A percentile compares a stretch with the other conserved stretches of the same genome.
Evolutionary conservation across 2,888 invertebrate genomes (phyloP).

Genomic region (Chloroclysta siterata): DNA sequence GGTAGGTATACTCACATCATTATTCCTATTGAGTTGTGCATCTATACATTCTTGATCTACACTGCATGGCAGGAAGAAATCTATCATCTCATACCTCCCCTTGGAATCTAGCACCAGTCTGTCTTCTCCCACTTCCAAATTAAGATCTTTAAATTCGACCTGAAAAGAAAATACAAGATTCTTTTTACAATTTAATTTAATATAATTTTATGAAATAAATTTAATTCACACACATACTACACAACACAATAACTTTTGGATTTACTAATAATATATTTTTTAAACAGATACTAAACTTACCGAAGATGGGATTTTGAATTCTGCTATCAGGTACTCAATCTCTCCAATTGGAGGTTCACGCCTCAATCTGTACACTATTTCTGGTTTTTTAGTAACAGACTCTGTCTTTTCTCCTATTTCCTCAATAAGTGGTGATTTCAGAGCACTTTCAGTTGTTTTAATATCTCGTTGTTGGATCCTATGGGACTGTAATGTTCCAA

Average conservation of each 20-base stretch:
- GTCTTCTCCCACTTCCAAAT: slow-evolving; percentile 90
- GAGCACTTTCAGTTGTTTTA: slow-evolving; percentile 68
- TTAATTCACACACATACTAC: too few relatives aligned
- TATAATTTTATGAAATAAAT: too few relatives aligned
- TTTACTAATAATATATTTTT: too few relatives aligned
- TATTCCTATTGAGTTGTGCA: slow-evolving; percentile 74
- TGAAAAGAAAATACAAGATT: slow-evolving; percentile 50
- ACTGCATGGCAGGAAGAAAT: slow-evolving; percentile 88
- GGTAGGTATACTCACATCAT: slow-evolving; percentile 63
- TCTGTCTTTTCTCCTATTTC: slow-evolving; percentile 75
- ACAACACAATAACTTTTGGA: too few relatives aligned
- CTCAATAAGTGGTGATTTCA: slow-evolving; percentile 84
- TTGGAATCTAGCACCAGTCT: slow-evolving; percentile 88
- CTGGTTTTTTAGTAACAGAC: slow-evolving; percentile 54
- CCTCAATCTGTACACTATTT: slow-evolving; percentile 85
- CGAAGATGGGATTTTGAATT: slow-evolving; percentile 86
- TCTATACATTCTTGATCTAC: slow-evolving; percentile 85
- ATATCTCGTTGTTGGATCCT: slow-evolving; percentile 89
- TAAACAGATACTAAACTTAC: slow-evolving; percentile 63
- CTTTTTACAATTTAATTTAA: too few relatives aligned
- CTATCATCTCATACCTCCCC: slow-evolving; percentile 85
- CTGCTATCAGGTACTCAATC: slow-evolving; percentile 83
- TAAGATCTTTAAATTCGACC: slow-evolving; percentile 86
- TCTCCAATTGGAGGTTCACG: slow-evolving; percentile 84
- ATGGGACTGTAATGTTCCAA: slow-evolving; percentile 90